These are phyloP conservation scores for Magallana angulata DNA, from an alignment of 1,140 invertebrate species.

Conservation along the genomic window DNA sequence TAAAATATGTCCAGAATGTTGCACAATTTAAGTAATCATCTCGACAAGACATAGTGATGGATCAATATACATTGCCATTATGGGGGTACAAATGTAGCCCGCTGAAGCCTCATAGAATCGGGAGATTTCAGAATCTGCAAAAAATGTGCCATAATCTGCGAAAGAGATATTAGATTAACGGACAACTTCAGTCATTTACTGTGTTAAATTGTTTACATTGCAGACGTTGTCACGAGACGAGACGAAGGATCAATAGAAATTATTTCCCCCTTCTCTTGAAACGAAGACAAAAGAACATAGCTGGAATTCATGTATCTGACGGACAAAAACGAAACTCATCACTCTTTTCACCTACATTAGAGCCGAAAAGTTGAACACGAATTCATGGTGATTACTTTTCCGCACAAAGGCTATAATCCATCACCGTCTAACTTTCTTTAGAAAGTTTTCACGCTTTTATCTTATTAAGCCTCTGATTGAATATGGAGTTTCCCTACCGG, in stretches of 20 bases:
- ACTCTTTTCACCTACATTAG: background rate
- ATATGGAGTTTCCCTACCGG: background rate
- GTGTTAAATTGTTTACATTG: slow-evolving; percentile 24
- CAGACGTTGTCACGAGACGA: background rate
- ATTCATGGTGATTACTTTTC: background rate
- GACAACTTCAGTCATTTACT: slow-evolving; percentile 18
- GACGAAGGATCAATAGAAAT: background rate
- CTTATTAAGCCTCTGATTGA: background rate
- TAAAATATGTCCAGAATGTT: background rate
- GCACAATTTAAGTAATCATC: slow-evolving; percentile 18
- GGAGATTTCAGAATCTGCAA: background rate
- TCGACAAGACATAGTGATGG: background rate
- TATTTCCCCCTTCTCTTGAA: background rate
- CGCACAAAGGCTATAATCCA: slow-evolving; percentile 4
- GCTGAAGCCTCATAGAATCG: background rate
- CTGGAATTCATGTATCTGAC: background rate
- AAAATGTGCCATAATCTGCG: slow-evolving; percentile 5
- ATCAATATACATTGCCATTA: slow-evolving; percentile 26
- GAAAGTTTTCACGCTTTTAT: slow-evolving; percentile 9
- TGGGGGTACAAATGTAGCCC: background rate
- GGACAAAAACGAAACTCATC: background rate
- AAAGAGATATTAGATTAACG: slow-evolving; percentile 17
- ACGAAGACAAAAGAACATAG: background rate
- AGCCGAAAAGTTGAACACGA: background rate
- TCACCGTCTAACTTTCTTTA: slow-evolving; percentile 26